Conservation (phyloP, 2,797 vertebrate genomes). For the Anniella stebbinsi region DNA sequence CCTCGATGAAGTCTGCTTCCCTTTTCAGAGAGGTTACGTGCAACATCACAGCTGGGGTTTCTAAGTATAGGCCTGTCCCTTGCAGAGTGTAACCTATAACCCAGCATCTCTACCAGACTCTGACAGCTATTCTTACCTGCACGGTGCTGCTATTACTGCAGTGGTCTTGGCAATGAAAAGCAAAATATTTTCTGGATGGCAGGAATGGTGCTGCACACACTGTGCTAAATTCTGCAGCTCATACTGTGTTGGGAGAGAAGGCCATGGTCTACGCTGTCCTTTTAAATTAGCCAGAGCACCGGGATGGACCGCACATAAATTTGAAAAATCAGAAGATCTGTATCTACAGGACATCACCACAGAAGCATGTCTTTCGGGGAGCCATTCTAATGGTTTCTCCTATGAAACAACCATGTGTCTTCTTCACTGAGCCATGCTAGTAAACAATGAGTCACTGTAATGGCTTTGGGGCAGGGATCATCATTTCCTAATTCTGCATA, state of each 20-base stretch:
- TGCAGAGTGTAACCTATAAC: background rate
- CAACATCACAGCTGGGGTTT: background rate
- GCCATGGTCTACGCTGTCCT: background rate
- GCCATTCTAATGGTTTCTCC: background rate
- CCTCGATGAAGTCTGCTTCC: background rate
- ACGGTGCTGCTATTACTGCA: background rate
- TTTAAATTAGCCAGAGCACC: no score
- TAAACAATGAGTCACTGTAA: background rate
- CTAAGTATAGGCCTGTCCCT: background rate
- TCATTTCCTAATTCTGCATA: background rate
- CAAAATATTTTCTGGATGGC: background rate
- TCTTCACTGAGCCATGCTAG: background rate
- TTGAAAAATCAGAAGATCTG: background rate
- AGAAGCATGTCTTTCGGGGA: background rate
- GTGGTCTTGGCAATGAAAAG: no score
- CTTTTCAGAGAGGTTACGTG: background rate
- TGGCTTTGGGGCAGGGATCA: background rate
- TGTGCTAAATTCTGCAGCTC: background rate
- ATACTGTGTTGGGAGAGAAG: background rate
- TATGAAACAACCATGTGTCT: background rate
- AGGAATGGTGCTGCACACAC: background rate
- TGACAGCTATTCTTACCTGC: background rate
- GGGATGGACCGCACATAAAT: background rate
- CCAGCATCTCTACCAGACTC: background rate
- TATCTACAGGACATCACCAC: background rate